Conservation (phyloP, 1,140 invertebrate genomes). For the Paraescarpia echinospica region DNA sequence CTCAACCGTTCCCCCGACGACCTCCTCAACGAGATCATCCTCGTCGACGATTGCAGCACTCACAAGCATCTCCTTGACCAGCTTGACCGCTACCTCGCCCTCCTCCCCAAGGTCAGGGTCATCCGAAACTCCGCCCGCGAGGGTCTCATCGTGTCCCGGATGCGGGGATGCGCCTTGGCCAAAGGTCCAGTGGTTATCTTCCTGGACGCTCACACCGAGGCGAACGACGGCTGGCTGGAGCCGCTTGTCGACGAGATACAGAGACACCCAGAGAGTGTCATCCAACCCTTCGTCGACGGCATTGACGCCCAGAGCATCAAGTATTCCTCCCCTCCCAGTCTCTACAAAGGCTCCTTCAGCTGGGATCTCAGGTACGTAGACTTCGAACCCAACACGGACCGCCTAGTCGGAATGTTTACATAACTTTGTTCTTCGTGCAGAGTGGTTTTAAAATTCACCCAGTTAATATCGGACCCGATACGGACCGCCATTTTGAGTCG, state of each 20-base stretch:
- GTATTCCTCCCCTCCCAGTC: conserved; percentile 15
- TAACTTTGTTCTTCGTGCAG: not conserved
- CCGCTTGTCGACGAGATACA: conserved; percentile 78
- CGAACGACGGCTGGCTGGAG: conserved; percentile 89
- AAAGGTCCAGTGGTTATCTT: conserved; percentile 87
- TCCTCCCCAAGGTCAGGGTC: conserved; percentile 26
- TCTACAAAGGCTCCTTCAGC: conserved; percentile 26
- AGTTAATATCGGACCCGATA: no score
- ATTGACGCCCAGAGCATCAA: conserved; percentile 23
- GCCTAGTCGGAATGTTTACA: not conserved
- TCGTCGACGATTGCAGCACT: conserved; percentile 24
- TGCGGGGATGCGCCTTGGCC: conserved; percentile 79
- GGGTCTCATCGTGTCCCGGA: conserved; percentile 87
- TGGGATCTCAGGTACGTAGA: conserved; percentile 28
- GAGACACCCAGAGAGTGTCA: conserved; percentile 44
- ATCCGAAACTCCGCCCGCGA: conserved; percentile 73
- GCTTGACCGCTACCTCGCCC: conserved; percentile 19
- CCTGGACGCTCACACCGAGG: conserved; percentile 91
- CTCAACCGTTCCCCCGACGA: conserved; percentile 78
- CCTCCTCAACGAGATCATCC: conserved; percentile 69
- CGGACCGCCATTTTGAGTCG: no score
- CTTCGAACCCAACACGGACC: not conserved
- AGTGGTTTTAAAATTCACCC: no score
- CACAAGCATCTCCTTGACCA: conserved; percentile 9
- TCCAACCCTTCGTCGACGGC: conserved; percentile 28